A percentile compares a stretch with the other conserved stretches of the same genome.
These are phyloP conservation scores for Carlito syrichta DNA, from an alignment of 2,113 vertebrate genomes.

Conservation along the genomic window DNA sequence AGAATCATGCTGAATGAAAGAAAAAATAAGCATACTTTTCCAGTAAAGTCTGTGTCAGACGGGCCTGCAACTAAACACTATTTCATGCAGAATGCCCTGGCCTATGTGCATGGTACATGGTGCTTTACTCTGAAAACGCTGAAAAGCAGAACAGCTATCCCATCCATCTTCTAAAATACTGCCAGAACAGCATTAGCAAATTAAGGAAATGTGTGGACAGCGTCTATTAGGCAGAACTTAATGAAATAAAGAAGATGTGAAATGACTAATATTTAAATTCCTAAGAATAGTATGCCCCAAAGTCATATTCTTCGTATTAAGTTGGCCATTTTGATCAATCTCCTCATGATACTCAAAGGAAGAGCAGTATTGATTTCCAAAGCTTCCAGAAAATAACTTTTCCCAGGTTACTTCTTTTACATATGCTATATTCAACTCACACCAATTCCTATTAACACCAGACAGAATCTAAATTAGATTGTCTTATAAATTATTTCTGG, in stretches of 20 bases:
- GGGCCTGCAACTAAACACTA: neutral
- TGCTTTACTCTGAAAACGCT: neutral
- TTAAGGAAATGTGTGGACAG: neutral
- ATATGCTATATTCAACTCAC: constrained; percentile 5
- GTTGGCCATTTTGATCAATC: neutral
- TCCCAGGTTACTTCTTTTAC: constrained; percentile 11
- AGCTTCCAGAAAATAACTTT: constrained; percentile 19
- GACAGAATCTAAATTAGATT: constrained; percentile 52
- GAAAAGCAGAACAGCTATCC: neutral
- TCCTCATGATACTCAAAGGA: neutral
- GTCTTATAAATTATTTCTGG: constrained; percentile 49
- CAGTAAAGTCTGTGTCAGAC: neutral
- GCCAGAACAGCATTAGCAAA: neutral
- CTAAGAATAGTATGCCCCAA: neutral
- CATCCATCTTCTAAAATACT: neutral
- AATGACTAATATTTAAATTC: constrained; percentile 19
- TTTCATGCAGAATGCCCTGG: neutral
- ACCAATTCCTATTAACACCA: constrained; percentile 42
- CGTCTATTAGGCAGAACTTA: neutral
- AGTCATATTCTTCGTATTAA: neutral
- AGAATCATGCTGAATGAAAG: neutral
- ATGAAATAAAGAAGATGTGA: constrained; percentile 3
- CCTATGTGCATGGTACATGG: neutral
- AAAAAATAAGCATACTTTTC: neutral
- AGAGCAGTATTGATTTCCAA: constrained; percentile 33